Conservation (phyloP, 2,888 invertebrate species). For the Leucoma salicis region DNA sequence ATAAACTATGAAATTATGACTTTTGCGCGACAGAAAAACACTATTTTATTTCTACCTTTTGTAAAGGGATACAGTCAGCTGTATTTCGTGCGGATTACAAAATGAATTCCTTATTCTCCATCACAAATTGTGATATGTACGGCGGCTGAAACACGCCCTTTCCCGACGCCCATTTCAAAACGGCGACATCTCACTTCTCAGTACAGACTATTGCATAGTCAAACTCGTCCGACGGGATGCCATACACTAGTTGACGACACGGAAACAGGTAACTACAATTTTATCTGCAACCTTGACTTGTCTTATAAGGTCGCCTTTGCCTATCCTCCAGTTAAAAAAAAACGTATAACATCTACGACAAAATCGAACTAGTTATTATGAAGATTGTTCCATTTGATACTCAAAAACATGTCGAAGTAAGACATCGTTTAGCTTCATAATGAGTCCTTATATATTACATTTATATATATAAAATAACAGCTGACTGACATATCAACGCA, state of each 20-base stretch:
- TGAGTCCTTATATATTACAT: too few relatives aligned
- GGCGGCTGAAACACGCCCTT: too few relatives aligned
- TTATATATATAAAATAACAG: too few relatives aligned
- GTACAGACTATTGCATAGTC: neutral
- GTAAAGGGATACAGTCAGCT: too few relatives aligned
- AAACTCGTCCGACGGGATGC: constrained; percentile 31
- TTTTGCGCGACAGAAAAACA: too few relatives aligned
- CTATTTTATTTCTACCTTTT: too few relatives aligned
- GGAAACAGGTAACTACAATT: constrained; percentile 36
- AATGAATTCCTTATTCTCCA: too few relatives aligned
- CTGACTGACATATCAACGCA: too few relatives aligned
- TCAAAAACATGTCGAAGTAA: neutral
- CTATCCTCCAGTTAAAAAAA: neutral
- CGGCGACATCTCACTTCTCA: neutral
- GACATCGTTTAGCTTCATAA: neutral
- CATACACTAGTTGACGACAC: constrained; percentile 8
- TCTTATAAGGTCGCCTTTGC: constrained; percentile 18
- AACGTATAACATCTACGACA: neutral
- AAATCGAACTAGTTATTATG: neutral
- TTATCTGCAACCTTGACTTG: constrained; percentile 23
- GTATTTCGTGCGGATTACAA: too few relatives aligned
- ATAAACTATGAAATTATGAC: too few relatives aligned
- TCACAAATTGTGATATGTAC: too few relatives aligned
- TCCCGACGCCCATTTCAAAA: neutral
- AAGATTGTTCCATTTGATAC: neutral